phyloP scores from a whole-genome alignment of 1,140 invertebrate species.

The Nomia melanderi region DNA sequence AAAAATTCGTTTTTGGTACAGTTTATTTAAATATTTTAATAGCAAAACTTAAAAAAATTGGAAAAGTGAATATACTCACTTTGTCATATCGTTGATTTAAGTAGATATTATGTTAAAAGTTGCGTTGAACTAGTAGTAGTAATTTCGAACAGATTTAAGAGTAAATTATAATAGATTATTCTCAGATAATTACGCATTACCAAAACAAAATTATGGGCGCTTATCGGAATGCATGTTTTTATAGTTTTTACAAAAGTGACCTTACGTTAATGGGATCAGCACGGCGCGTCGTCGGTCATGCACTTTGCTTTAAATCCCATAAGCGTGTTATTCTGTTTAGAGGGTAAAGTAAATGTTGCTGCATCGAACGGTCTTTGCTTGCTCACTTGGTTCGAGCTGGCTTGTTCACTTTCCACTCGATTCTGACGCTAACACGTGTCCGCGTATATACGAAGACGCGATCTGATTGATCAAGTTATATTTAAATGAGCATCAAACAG shows the following conservation, averaged over 20 bases:
- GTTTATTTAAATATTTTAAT: too few relatives aligned
- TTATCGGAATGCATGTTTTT: too few relatives aligned
- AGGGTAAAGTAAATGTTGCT: conserved; percentile 44
- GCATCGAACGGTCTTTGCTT: conserved; percentile 38
- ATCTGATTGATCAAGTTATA: not conserved
- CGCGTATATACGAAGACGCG: not conserved
- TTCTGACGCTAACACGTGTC: conserved; percentile 9
- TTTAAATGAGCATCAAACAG: not conserved
- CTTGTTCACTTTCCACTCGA: conserved; percentile 34
- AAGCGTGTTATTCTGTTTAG: conserved; percentile 41
- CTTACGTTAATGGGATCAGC: conserved; percentile 32
- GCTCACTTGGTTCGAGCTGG: conserved; percentile 22
- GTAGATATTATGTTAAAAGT: too few relatives aligned
- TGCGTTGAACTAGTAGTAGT: too few relatives aligned
- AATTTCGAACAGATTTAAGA: too few relatives aligned
- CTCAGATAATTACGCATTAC: too few relatives aligned
- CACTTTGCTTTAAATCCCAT: conserved; percentile 40
- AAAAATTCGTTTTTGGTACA: too few relatives aligned
- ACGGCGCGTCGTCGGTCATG: conserved; percentile 29
- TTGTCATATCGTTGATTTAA: too few relatives aligned
- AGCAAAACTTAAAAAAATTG: too few relatives aligned
- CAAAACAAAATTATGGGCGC: too few relatives aligned
- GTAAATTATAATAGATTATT: too few relatives aligned
- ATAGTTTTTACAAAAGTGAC: not conserved
- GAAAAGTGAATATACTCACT: too few relatives aligned